Base-by-base conservation (phyloP, 2,888 invertebrate species). In the Epistrophe eligans region DNA sequence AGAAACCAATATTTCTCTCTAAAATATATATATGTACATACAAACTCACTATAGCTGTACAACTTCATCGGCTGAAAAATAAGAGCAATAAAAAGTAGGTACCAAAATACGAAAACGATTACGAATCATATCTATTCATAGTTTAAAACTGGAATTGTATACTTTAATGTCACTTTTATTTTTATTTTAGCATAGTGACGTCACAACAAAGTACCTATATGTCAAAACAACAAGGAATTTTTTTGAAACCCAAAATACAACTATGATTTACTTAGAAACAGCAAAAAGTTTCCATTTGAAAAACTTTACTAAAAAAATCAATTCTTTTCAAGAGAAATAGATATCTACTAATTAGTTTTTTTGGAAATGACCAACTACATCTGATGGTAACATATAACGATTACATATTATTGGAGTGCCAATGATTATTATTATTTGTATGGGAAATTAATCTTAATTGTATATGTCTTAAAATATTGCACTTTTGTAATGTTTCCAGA, bases 401-500 rank as follows among this genome's bases (percentile, higher is more conserved):
- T 17, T 60, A 43, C 45, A 70, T 81, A 81, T 84, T 79, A 84
- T 84, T 84, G 81, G 76, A 84, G 88, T 88, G 88, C 84, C 79
- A 84, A 81, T 84, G 88, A 88, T 80, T 77, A 58, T 77, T 77
- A 58, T 77, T 11, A 55, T 64, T 64, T 48, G 3, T 17, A 58
- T 55, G 28, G 8, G 15, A 48, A 48, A 19, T 48, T n/a, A 48
- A 11, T 35, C 40, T 62, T 62, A 52, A 62, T 11, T 64, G 6
- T 10, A 17, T 32, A 74, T 62, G 7, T 24, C 40, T 40, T 24
- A 40, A 24, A 55, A 55, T 55, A 55, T 3, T 15, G 77, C 8
- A 88, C 88, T 89, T 89, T 89, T 89, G 88, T 89, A 89, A 89
- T 88, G 89, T 89, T 89, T 89, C 89, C 74, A 50, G 62, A 62